Evolutionary conservation across 1,140 invertebrate genomes (phyloP), one percentile per base, ranked within the genome.

Genomic region (Heliconius hermathena): DNA sequence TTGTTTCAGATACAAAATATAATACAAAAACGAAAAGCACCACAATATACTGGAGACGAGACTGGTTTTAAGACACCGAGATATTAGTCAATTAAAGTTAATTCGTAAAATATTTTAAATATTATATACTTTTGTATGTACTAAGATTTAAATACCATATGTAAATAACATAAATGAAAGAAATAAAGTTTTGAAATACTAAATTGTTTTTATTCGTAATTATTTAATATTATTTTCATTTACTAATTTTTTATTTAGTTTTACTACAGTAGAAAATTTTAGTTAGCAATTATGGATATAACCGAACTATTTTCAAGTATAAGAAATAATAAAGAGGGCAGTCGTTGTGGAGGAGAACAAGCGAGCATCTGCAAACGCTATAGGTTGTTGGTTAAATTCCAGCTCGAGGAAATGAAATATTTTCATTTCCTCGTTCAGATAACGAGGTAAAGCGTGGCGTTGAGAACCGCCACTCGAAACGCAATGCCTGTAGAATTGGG

Each of bases 11-110:
- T 96, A 66, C 95, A 96, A 94, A 96, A 95, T 89, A 96, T 96
- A 81, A 96, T 96, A 81, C 96, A 96, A 81, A 96, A 96, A 84
- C 89, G 95, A 8, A 96, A 96, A 78, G 92, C 92, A 22, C 95
- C 95, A 0, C 86, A 91, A 33, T 89, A 77, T 36, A 46, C 87
- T 5, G 78, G 82, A 0, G 93, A 95, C 8, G 95, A 95, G 57
- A 95, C 95, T 5, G 91, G 92, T 8, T 95, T 93, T 85, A 96
- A 96, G 83, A 90, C 94, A 13, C 88, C 95, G 0, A 95, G 95
- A 91, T 95, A 95, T 89, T 95, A 94, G 80, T 22, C 33, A 26
- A 66, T 16, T 1, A 26, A 26, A 16, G 4, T 66, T n/a, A 26
- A 16, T 26, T 4, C 8, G 9, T 11, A 29, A 29, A 66, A 66